Evolutionary conservation across 2,113 vertebrate genomes (phyloP), one percentile per base, ranked within the genome.

Genomic region (Rhodinocichla rosea): DNA sequence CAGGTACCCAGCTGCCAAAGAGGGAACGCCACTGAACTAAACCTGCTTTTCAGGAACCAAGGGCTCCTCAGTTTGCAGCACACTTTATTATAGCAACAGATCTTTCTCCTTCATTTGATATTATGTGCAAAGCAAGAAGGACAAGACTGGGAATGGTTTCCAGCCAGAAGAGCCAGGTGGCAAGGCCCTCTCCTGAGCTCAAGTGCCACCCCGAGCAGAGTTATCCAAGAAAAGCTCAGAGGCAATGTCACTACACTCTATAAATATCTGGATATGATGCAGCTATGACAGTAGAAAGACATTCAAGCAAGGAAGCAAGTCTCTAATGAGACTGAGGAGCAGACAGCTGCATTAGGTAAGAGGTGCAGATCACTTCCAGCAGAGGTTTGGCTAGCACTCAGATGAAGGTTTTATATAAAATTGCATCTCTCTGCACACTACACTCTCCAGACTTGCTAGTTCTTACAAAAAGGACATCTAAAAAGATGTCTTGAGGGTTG

Each of bases 21-120:
- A 91, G 40, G 24, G 47, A 93, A 70, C 42, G 21, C 8, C 4
- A 62, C 59, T 26, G 21, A 75, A 55, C 50, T 55, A 80, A 81
- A 76, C 13, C 24, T 30, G 87, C 90, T 96, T 90, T 96, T 90
- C 64, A 96, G 94, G 92, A 96, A 95, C 56, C 56, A 17, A 77
- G 57, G 9, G 35, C 42, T 53, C 68, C 52, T 19, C 55, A 2
- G 12, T 37, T 88, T 88, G 83, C 75, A 92, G 79, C 64, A 80
- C 47, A 16, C 79, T 89, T 69, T 47, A 83, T 78, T 90, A 95
- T n/a, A 95, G 59, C 47, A 90, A 92, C 79, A 71, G 60, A 91
- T 80, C 55, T 42, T 92, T 76, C 79, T 49, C 78, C 89, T 96
- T 93, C 82, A 86, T 62, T 60, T 60, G 89, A 75, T 94, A 84